Evolutionary conservation across 2,888 invertebrate species (phyloP).

Genomic region (Molorchus minor): DNA sequence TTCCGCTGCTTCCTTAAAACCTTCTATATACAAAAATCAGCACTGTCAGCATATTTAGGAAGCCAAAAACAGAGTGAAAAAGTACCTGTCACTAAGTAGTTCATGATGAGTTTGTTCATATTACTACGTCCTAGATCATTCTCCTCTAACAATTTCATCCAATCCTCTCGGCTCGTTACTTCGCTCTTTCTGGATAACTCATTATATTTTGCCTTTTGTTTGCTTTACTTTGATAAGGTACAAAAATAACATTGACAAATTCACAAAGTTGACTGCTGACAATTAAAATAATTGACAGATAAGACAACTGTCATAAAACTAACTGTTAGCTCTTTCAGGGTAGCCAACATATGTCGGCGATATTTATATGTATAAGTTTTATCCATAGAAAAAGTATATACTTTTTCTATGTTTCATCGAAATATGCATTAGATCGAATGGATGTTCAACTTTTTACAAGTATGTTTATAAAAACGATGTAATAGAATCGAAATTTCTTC

Average conservation of each 20-base stretch:
- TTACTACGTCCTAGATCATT: slow-evolving; percentile 87
- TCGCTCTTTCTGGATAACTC: slow-evolving; percentile 67
- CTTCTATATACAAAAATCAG: slow-evolving; percentile 68
- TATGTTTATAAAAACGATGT: too few relatives aligned
- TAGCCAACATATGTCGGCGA: too few relatives aligned
- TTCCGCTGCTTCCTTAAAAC: slow-evolving; percentile 96
- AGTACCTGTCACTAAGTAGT: slow-evolving; percentile 94
- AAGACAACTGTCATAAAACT: too few relatives aligned
- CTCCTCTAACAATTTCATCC: slow-evolving; percentile 77
- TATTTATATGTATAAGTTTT: too few relatives aligned
- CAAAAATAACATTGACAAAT: slow-evolving; percentile 20
- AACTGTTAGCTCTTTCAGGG: too few relatives aligned
- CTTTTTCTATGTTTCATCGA: too few relatives aligned
- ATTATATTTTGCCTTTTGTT: slow-evolving; percentile 53
- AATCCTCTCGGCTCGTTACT: slow-evolving; percentile 72
- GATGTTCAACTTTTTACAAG: too few relatives aligned
- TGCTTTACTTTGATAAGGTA: slow-evolving; percentile 17
- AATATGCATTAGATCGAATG: too few relatives aligned
- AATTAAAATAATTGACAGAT: not conserved
- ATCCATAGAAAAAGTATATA: too few relatives aligned
- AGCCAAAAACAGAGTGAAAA: not conserved
- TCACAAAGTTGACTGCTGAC: slow-evolving; percentile 12
- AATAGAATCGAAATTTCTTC: too few relatives aligned
- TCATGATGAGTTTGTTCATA: slow-evolving; percentile 98
- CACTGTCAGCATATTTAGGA: not conserved